phyloP scores from a whole-genome alignment of 2,797 vertebrate species.

The Paratrypauchen microcephalus region DNA sequence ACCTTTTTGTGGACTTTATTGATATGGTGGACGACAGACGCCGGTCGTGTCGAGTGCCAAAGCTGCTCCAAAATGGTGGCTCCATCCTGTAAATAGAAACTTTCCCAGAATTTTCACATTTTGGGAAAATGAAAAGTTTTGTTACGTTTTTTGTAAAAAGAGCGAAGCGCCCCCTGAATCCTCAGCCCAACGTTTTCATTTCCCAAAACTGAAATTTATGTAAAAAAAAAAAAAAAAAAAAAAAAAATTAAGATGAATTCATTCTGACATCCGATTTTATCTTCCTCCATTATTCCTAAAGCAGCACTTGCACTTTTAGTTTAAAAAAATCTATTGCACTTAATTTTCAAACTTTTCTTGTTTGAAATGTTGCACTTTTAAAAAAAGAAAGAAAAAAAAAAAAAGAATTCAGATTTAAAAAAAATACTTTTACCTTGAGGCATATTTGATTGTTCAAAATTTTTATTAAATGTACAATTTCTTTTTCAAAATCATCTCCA shows the following conservation, averaged over 20 bases:
- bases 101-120: neutral
- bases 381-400: no score
- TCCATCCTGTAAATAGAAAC: neutral
- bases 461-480: no score
- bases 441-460: no score
- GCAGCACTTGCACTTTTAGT: neutral
- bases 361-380: neutral
- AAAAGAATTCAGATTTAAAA: no score
- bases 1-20: neutral
- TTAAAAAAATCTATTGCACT: neutral
- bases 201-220: neutral
- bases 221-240: neutral
- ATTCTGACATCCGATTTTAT: no score
- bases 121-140: slow-evolving; percentile 3
- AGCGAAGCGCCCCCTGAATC: neutral
- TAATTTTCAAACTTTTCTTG: neutral
- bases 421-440: no score
- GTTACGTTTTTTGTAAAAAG: slow-evolving; percentile 7
- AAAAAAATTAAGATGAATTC: no score
- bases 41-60: neutral
- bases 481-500: no score
- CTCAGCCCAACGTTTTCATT: neutral
- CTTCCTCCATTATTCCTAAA: neutral
- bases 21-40: neutral
- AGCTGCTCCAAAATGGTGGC: neutral